phyloP scores from a whole-genome alignment of 2,888 invertebrate genomes.

The Hydroisotoma schaefferi region DNA sequence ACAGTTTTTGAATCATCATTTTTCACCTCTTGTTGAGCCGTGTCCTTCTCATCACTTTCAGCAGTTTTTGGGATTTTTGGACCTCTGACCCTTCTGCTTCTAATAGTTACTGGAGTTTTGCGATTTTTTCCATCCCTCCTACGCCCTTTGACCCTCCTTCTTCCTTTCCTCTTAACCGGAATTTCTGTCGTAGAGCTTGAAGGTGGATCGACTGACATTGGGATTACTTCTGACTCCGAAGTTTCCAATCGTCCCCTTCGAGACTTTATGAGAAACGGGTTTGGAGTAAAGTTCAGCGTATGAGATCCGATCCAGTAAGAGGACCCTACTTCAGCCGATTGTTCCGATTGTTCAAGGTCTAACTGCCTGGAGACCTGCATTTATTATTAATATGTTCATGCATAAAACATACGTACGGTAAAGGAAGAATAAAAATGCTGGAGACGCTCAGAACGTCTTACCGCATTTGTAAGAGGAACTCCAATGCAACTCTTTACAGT shows the following conservation, averaged over 20 bases:
- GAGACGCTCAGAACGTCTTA: no score
- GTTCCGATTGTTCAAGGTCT: not conserved
- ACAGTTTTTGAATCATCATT: not conserved
- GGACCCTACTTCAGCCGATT: not conserved
- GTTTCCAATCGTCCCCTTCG: not conserved
- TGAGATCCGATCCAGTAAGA: conserved; percentile 30
- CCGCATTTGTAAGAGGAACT: no score
- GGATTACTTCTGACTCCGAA: not conserved
- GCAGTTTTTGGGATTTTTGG: no score
- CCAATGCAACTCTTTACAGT: no score
- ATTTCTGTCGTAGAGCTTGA: conserved; percentile 1
- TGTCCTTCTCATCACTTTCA: not conserved
- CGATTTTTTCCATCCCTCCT: not conserved
- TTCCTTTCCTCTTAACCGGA: not conserved
- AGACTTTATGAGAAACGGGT: conserved; percentile 18
- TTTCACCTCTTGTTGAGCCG: not conserved
- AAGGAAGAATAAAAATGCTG: no score
- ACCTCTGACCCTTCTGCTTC: not conserved
- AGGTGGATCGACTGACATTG: not conserved
- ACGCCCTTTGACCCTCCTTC: conserved; percentile 5
- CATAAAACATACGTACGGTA: no score
- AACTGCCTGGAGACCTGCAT: no score
- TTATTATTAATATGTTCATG: no score
- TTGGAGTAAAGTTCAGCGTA: conserved; percentile 29
- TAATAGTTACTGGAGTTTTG: not conserved